Evolutionary conservation across 2,113 vertebrate species (phyloP).

Genomic region (Corythornis cristatus): DNA sequence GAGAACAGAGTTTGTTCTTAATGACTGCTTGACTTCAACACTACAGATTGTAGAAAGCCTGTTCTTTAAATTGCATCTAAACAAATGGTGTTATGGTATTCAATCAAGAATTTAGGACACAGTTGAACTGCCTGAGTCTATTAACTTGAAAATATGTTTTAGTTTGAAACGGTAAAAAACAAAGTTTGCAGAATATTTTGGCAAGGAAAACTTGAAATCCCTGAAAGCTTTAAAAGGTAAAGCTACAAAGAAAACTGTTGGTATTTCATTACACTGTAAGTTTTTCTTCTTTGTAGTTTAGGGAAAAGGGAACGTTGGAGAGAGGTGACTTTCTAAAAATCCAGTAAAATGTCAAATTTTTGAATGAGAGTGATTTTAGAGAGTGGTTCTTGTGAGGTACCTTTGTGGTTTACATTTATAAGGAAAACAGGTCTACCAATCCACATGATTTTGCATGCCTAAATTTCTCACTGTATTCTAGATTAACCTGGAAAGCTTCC

Average conservation of each 20-base stretch:
- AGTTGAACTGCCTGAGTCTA: background rate
- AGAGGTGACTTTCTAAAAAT: background rate
- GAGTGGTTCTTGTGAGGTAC: background rate
- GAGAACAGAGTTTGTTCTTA: constrained; percentile 31
- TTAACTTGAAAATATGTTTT: background rate
- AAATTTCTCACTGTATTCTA: background rate
- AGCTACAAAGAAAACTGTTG: background rate
- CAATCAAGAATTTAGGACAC: background rate
- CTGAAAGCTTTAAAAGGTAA: background rate
- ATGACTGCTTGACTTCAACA: constrained; percentile 34
- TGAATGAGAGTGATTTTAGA: background rate
- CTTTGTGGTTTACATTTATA: background rate
- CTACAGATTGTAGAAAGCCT: constrained; percentile 45
- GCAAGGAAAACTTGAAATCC: background rate
- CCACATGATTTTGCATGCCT: background rate
- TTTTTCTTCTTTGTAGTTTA: background rate
- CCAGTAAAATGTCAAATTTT: background rate
- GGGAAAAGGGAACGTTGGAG: background rate
- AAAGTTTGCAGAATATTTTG: background rate
- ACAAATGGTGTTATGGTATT: background rate
- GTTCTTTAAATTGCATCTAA: constrained; percentile 14
- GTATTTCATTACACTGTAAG: background rate
- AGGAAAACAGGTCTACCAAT: background rate
- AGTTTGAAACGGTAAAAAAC: background rate
- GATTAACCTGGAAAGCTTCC: background rate